These are phyloP conservation scores for Drosophila sproati DNA, from an alignment of 1,140 invertebrate genomes.

Conservation along the genomic window DNA sequence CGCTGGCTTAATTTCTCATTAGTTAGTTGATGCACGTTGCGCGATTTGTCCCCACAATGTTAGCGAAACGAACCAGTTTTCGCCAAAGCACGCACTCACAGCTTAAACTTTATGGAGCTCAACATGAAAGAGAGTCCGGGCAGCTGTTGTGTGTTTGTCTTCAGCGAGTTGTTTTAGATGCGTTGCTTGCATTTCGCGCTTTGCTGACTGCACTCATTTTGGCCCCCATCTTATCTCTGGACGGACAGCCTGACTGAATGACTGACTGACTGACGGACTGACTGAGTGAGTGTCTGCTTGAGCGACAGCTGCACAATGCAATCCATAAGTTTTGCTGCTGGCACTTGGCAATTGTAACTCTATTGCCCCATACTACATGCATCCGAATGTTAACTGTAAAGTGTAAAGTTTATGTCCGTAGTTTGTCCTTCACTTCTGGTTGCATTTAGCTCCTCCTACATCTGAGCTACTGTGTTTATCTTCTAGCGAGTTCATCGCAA, in stretches of 20 bases:
- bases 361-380: slow-evolving; percentile 21
- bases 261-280: slow-evolving; percentile 5
- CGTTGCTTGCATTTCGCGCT: slow-evolving; percentile 60
- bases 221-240: slow-evolving; percentile 12
- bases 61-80: slow-evolving; percentile 30
- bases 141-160: slow-evolving; percentile 33
- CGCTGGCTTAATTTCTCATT: slow-evolving; percentile 72
- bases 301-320: slow-evolving; percentile 51
- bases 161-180: slow-evolving; percentile 60
- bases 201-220: slow-evolving; percentile 67
- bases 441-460: slow-evolving; percentile 11
- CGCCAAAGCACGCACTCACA: slow-evolving; percentile 28
- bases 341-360: slow-evolving; percentile 38
- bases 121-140: slow-evolving; percentile 7
- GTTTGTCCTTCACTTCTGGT: slow-evolving; percentile 39
- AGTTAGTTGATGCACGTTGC: slow-evolving; percentile 75
- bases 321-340: slow-evolving; percentile 19
- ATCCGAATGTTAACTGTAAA: slow-evolving; percentile 56
- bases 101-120: slow-evolving; percentile 31
- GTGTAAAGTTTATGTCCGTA: slow-evolving; percentile 73
- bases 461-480: slow-evolving; percentile 19
- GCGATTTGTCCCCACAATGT: slow-evolving; percentile 72
- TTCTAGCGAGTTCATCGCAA: slow-evolving; percentile 27
- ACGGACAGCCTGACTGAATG: slow-evolving; percentile 1
- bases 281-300: slow-evolving; percentile 42